These are phyloP conservation scores for Drosophila melanogaster DNA, from an alignment of 1,140 invertebrate species.

Conservation along the genomic window Release_6_plus_ISO1_MT NT_033777.3:23124001-23124500, in stretches of 20 bases:
- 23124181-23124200: conserved; percentile 59
- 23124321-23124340: conserved; percentile 34
- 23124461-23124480: conserved; percentile 88
- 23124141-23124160: conserved; percentile 48
- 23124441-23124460: conserved; percentile 89
- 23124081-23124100: conserved; percentile 53
- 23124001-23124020: conserved; percentile 70
- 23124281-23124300: not conserved
- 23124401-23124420: conserved; percentile 89
- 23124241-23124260: not conserved
- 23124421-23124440: conserved; percentile 88
- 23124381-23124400: conserved; percentile 89
- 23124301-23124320: conserved; percentile 30
- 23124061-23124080: conserved; percentile 60
- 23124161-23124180: conserved; percentile 62
- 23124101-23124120: conserved; percentile 46
- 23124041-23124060: conserved; percentile 58
- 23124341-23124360: conserved; percentile 36
- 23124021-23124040: conserved; percentile 67
- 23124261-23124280: not conserved
- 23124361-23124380: conserved; percentile 85
- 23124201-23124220: conserved; percentile 48
- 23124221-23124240: not conserved
- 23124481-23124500: conserved; percentile 87
- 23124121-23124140: conserved; percentile 37